A percentile compares a stretch with the other conserved stretches of the same genome.
phyloP scores from a whole-genome alignment of 2,797 vertebrate genomes.

The Tolypeutes matacus region DNA sequence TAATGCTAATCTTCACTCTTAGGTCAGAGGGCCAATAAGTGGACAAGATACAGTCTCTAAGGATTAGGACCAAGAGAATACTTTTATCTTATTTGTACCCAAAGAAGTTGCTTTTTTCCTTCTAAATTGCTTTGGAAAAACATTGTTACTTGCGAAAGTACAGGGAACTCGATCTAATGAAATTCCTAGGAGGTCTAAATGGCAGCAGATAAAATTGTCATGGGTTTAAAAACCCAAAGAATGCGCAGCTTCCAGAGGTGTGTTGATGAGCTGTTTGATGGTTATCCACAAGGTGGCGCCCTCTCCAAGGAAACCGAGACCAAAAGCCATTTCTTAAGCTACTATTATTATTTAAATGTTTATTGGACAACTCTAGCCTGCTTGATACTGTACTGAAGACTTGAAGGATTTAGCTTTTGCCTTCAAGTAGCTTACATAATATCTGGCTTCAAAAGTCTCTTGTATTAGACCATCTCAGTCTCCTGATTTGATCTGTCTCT shows the following conservation, averaged over 20 bases:
- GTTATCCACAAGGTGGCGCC: conserved; percentile 79
- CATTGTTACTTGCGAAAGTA: too few relatives aligned
- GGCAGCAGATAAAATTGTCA: background rate
- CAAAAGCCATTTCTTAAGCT: background rate
- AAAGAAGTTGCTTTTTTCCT: background rate
- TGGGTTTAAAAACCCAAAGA: background rate
- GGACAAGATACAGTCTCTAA: background rate
- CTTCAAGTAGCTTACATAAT: conserved; percentile 70
- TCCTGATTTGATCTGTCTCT: background rate
- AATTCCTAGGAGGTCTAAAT: background rate
- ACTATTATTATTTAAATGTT: background rate
- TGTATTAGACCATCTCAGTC: background rate
- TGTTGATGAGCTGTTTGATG: background rate
- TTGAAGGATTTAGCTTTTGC: conserved; percentile 42
- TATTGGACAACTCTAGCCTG: background rate
- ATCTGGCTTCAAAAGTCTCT: background rate
- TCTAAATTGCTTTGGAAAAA: background rate
- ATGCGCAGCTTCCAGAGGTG: background rate
- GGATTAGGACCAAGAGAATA: background rate
- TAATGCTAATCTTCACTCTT: background rate
- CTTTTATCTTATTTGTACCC: background rate
- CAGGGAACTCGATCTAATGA: background rate
- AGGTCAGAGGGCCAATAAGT: background rate
- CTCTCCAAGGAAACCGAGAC: conserved; percentile 76
- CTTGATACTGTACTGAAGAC: conserved; percentile 35